phyloP scores from a whole-genome alignment of 2,888 invertebrate species.

The Synergus laeviventris region DNA sequence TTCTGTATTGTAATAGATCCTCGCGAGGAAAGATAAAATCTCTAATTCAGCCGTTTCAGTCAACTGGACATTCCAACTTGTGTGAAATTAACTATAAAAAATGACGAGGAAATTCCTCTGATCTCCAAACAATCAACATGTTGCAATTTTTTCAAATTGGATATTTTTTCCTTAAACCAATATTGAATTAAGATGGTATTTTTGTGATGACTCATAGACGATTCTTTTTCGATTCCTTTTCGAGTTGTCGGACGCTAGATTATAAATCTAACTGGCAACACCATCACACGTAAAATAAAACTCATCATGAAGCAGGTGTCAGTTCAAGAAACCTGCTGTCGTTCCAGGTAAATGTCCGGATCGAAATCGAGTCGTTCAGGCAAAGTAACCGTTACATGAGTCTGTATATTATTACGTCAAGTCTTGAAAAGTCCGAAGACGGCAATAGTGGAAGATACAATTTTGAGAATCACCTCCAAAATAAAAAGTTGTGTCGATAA shows the following conservation, averaged over 20 bases:
- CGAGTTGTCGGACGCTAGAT: not conserved
- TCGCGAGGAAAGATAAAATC: conserved; percentile 34
- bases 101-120: not conserved
- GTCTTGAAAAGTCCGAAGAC: not conserved
- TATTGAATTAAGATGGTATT: conserved; percentile 8
- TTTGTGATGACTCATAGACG: conserved; percentile 13
- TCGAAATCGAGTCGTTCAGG: conserved; percentile 23
- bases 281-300: conserved; percentile 6
- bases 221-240: not conserved
- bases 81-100: conserved; percentile 40
- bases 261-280: conserved; percentile 13
- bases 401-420: conserved; percentile 21
- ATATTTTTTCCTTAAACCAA: not conserved
- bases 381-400: conserved; percentile 24
- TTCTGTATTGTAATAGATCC: conserved; percentile 39
- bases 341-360: conserved; percentile 32
- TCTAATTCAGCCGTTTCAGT: conserved; percentile 37
- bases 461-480: not conserved
- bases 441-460: conserved; percentile 18
- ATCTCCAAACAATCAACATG: not conserved
- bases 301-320: conserved; percentile 35
- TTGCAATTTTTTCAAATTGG: not conserved
- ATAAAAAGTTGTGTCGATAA: not conserved
- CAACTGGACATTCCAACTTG: conserved; percentile 32
- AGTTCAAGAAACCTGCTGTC: conserved; percentile 39